Base-by-base conservation (phyloP, 2,113 vertebrate genomes). In the Calyptommatus sinebrachiatus region DNA sequence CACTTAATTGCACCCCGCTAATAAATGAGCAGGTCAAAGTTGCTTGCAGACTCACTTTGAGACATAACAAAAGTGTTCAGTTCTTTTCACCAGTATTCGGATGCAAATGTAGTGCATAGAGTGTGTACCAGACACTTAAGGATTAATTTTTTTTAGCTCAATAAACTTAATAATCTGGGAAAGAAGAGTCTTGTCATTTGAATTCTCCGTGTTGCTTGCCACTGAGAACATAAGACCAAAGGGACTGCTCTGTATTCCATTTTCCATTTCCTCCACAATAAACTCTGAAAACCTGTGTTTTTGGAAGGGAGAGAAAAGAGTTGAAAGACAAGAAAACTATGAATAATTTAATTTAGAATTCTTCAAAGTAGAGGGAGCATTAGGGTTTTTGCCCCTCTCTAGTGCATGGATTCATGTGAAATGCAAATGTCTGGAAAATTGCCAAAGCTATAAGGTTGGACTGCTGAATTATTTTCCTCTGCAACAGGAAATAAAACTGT, bases 301-400 rank as follows among this genome's bases (percentile, higher is more conserved):
- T 29, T 80, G n/a, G 29, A 29, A 66, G 21, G 70, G 67, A 50
- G 46, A 14, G 21, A 31, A 8, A 16, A 60, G 65, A 69, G 35
- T 48, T 69, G 48, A 73, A 73, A 83, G 76, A 78, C 62, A 69
- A 50, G 71, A 78, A 61, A 61, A 41, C 16, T 20, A 73, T 69
- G 63, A 83, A 83, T 83, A 78, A 83, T 83, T 78, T 73, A 83
- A 78, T 78, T 69, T 83, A 62, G 76, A 74, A 83, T 73, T 61
- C 50, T 69, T 78, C 76, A 78, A 62, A 83, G 81, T 78, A 61
- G 71, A 62, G 24, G 75, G 35, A 73, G 73, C 63, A 62, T 78
- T 73, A 73, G 62, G 26, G 7, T 22, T 21, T 67, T 7, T 35
- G 41, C 18, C 26, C 35, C n/a, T 29, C 50, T 48, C 65, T 74